Evolutionary conservation across 2,113 vertebrate genomes (phyloP).

Genomic region (Taurulus bubalis): DNA sequence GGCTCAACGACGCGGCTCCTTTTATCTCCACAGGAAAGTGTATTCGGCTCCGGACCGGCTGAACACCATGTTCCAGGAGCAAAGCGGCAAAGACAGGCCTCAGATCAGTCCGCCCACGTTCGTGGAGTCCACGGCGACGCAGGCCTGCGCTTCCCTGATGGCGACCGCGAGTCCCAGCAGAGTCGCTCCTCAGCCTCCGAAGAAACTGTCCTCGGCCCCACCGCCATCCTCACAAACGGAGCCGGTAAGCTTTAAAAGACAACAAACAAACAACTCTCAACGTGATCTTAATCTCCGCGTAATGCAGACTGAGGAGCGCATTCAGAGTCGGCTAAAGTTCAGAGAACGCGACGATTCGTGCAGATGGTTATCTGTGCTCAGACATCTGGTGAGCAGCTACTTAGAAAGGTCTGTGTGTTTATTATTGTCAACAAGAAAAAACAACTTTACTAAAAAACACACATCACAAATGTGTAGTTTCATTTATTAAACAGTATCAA

Average conservation of each 20-base stretch:
- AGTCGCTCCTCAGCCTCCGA: constrained; percentile 63
- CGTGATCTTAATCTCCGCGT: constrained; percentile 8
- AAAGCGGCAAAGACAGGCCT: constrained; percentile 27
- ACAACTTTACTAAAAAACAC: too few species aligned
- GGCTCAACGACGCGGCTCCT: too few species aligned
- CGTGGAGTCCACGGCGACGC: constrained; percentile 63
- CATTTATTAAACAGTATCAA: too few species aligned
- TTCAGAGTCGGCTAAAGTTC: not conserved
- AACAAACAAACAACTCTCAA: not conserved
- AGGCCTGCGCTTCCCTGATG: constrained; percentile 13
- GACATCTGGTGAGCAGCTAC: not conserved
- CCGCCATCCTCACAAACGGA: constrained; percentile 10
- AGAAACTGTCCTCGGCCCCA: constrained; percentile 25
- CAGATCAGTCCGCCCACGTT: constrained; percentile 79
- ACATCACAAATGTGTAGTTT: too few species aligned
- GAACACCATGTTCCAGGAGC: constrained; percentile 81
- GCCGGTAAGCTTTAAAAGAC: constrained; percentile 44
- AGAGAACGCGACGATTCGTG: not conserved
- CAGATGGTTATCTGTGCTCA: not conserved
- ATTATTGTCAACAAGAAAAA: not conserved
- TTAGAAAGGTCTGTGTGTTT: not conserved
- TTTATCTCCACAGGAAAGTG: constrained; percentile 63
- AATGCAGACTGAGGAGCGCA: not conserved
- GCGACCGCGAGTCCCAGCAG: constrained; percentile 39
- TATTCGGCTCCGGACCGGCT: constrained; percentile 57